Conservation (phyloP, 2,113 vertebrate genomes). For the Arothron firmamentum region DNA sequence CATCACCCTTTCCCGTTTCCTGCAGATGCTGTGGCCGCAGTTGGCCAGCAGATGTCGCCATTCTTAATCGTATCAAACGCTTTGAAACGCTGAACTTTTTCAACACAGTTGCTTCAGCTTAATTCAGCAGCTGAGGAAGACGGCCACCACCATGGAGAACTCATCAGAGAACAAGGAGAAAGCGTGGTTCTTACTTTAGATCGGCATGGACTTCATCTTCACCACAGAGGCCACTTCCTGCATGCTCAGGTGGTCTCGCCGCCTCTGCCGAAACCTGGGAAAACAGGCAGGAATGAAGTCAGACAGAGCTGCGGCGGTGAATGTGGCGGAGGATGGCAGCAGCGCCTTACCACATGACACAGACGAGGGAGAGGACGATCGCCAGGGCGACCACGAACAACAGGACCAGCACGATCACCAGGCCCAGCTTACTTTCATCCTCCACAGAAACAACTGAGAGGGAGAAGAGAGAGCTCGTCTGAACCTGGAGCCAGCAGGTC, state of each 20-base stretch:
- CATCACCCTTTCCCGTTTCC: no score
- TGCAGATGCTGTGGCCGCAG: no score
- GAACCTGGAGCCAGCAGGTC: no score
- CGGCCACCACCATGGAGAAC: no score
- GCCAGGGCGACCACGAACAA: conserved; percentile 70
- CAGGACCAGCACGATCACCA: conserved; percentile 70
- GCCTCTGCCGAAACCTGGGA: conserved; percentile 66
- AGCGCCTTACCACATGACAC: conserved; percentile 71
- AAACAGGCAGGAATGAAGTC: background rate
- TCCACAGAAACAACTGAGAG: background rate
- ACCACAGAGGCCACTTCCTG: conserved; percentile 77
- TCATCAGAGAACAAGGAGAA: no score
- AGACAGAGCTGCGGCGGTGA: background rate
- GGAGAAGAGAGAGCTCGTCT: conserved; percentile 33
- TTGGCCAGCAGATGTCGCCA: no score
- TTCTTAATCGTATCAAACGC: no score
- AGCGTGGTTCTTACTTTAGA: conserved; percentile 62
- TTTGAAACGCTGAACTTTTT: no score
- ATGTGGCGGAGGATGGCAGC: conserved; percentile 1
- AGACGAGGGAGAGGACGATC: conserved; percentile 64
- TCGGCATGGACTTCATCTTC: conserved; percentile 78
- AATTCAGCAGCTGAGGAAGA: no score
- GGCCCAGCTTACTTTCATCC: conserved; percentile 56
- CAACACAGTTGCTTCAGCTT: no score
- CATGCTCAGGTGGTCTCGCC: conserved; percentile 64